Evolutionary conservation across 2,888 invertebrate species (phyloP), one percentile per base, ranked within the genome.

Genomic region (Amphipoea lucens): DNA sequence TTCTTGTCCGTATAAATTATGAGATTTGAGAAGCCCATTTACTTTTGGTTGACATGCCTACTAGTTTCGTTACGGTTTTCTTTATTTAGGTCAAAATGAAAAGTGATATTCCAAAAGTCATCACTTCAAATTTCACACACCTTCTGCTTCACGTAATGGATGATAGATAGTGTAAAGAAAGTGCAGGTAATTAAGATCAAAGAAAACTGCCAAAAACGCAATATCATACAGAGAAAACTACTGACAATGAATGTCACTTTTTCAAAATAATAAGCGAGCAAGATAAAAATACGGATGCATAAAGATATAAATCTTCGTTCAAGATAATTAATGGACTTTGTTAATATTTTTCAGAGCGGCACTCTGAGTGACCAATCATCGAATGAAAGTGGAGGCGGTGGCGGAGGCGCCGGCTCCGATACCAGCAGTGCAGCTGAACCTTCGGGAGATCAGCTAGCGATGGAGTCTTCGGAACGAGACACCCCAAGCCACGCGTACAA

Each of bases 381-480:
- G 4, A 96, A 96, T 81, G 96, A 96, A 73, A 94, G 98, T 97
- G 81, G 97, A 97, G 90, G 97, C 92, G 85, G 96, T 92, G 97
- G 97, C 71, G 97, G 97, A 36, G 95, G 97, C 69, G 94, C 96
- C 0, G 97, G 97, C 72, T 92, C 97, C 0, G 97, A 98, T 89
- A 97, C 98, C 82, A 97, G 97, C 85, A 95, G 87, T 73, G 95
- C 94, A 0, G 96, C 91, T 0, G 98, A 98, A 81, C 97, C 97
- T 0, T 97, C 97, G 42, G 91, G 94, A 4, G 98, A 98, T 91
- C 98, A 98, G 93, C 96, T 98, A 82, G 98, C 98, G 4, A 96
- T 98, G 92, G 98, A 98, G 92, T 97, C 98, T 14, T 96, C 97
- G 29, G 98, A 98, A 84, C 97, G 98, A 88, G 97, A 98, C 89